Base-by-base conservation (phyloP, 1,140 invertebrate genomes). In the Drosophila navojoa region DNA sequence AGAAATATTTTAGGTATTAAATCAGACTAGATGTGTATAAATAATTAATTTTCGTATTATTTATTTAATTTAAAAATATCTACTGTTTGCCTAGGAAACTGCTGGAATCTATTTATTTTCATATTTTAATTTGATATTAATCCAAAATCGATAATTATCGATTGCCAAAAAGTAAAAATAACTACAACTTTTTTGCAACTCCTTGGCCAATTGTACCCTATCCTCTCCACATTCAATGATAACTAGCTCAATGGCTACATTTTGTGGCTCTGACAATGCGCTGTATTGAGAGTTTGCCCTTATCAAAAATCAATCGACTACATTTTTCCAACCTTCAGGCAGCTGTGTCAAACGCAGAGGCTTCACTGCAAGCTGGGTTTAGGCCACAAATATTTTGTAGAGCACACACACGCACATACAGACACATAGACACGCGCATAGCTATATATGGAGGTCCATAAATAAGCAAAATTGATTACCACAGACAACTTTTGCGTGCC, bases 401-500 rank as follows among this genome's bases (percentile, higher is more conserved):
- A 61, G 45, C 60, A 22, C 49, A 58, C 13, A 52, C 27, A 58
- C 50, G 60, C 35, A 15, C 25, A 68, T 38, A 64, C 10, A 11
- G 35, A 10, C 35, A 38, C 1, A 38, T 10, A 38, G 35, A 38
- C 25, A 71, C 32, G 47, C 29, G 6, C 45, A 52, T 42, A 66
- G 29, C 32, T 42, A 72, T 55, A 74, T 57, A 35, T 13, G 29
- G 55, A 55, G 68, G 71, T 79, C 76, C 82, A 87, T 86, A 86
- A 86, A 86, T 86, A 86, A 86, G 79, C 82, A 86, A 86, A 86
- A 86, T 86, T 86, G 82, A 86, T 86, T 86, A 82, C 82, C 82
- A 72, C 82, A 86, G 79, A 87, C 82, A 86, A 87, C 71, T 86
- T 86, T 82, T 79, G 84, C 69, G 82, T 76, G 69, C 72, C 62